Conservation (phyloP, 2,888 invertebrate genomes). For the Ferrisia virgata region DNA sequence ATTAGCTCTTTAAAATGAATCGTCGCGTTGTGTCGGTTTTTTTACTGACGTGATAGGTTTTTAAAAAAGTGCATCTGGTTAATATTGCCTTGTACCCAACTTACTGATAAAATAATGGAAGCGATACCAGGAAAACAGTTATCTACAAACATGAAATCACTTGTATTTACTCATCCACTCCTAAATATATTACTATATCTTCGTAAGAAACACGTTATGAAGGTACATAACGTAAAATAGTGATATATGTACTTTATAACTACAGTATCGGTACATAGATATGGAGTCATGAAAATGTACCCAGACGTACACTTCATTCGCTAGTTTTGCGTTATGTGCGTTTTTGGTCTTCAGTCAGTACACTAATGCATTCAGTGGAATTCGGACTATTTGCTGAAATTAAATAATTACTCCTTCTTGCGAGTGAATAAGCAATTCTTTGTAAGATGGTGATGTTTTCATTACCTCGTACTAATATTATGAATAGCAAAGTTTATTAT, state of each 20-base stretch:
- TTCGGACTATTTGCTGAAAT: neutral
- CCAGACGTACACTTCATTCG: neutral
- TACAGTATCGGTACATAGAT: no score
- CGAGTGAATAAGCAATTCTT: neutral
- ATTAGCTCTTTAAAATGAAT: neutral
- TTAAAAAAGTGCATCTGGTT: neutral
- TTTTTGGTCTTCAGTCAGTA: neutral
- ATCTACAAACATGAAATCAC: neutral
- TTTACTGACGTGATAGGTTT: neutral
- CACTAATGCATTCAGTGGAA: neutral
- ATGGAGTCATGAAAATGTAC: no score
- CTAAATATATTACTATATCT: neutral
- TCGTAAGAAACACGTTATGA: no score
- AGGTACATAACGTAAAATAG: no score
- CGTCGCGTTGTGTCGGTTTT: neutral
- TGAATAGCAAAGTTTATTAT: neutral
- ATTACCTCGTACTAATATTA: neutral
- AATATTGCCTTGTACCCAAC: neutral
- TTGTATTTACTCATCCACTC: neutral
- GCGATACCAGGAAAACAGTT: neutral
- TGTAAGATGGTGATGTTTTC: neutral
- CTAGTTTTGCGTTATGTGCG: neutral
- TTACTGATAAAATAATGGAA: neutral
- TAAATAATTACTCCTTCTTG: neutral
- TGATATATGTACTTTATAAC: no score